Base-by-base conservation (phyloP, 1,140 invertebrate species). In the Aphidius gifuensis region DNA sequence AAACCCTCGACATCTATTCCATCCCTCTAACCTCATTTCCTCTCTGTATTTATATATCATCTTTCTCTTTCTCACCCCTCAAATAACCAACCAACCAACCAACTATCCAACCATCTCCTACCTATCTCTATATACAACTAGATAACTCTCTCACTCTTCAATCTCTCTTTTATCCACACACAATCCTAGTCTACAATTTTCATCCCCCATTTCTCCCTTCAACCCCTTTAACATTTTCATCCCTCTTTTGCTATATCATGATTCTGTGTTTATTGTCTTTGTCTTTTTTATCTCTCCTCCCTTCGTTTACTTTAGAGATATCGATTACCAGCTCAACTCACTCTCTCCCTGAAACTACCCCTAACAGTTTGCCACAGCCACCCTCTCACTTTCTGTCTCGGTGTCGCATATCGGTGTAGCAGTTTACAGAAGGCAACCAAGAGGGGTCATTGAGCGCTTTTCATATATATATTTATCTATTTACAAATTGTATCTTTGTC, bases 261-360 rank as follows among this genome's bases (percentile, higher is more conserved):
- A 48, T 11, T 42, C 57, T 48, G 40, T 56, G 9, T 45, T 53
- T 59, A 60, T 59, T 54, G 45, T 47, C 53, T 32, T 45, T 60
- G 49, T 67, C 68, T 65, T 65, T 66, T 68, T 62, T 59, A 65
- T 66, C 64, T 45, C 40, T 65, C 68, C 73, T 71, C 72, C 72
- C 76, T 74, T 74, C 76, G 76, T 78, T 78, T 78, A 78, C 76
- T 78, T 78, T 78, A 74, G 76, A 76, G 76, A 78, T 78, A 78
- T 78, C 76, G 76, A 78, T 78, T 78, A 78, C 76, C 71, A 72
- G 74, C 75, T 78, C 71, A 78, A 72, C 75, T 76, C 71, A 69
- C 74, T 72, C 71, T 67, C 72, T 67, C 73, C 71, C 69, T 71
- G 73, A 59, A 70, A 71, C 72, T 65, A 6, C 49, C 43, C 51